Base-by-base conservation (phyloP, 2,888 invertebrate species). In the Apamea epomidion region DNA sequence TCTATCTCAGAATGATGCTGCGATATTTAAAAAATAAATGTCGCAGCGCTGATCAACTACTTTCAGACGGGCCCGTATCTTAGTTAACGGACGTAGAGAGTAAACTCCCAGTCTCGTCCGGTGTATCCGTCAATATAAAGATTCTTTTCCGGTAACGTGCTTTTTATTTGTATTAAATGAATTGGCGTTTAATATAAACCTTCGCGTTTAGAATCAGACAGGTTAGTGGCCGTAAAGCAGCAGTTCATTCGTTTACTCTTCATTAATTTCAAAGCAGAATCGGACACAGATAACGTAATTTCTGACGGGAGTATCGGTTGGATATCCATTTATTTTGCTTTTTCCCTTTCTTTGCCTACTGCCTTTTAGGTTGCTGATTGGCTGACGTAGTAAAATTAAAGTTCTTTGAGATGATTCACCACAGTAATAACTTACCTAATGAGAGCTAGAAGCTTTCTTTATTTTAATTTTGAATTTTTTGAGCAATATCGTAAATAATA, bases 381-480 rank as follows among this genome's bases (percentile, higher is more conserved):
- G 74, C 48, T 51, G n/a, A 51, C 45, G 84, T 69, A 64, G 69
- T 37, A 1, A 25, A 74, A 74, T 80, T 83, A 65, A 29, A 70
- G 48, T 69, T 74, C 81, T 84, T 80, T 80, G 74, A 84, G 81
- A 81, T 74, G 51, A 58, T 70, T 25, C 2, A 51, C 64, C 21
- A 2, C 64, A 80, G 69, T 74, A 74, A 45, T 84, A 80, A 51
- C 58, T 25, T 42, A 64, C 16, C 42, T 69, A 60, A 74, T 80
- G 74, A 65, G 16, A 64, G 58, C 68, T 65, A 65, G 54, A 32
- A 71, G 48, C 54, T 29, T 45, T 29, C 7, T 71, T 25, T 21
- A 74, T 12, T 21, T 68, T 60, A 32, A 70, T 74, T 51, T 70
- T 65, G 7, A 29, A 62, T 25, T 25, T 85, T 68, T 81, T 60